Evolutionary conservation across 2,113 vertebrate genomes (phyloP).

Genomic region (Gambusia holbrooki): DNA sequence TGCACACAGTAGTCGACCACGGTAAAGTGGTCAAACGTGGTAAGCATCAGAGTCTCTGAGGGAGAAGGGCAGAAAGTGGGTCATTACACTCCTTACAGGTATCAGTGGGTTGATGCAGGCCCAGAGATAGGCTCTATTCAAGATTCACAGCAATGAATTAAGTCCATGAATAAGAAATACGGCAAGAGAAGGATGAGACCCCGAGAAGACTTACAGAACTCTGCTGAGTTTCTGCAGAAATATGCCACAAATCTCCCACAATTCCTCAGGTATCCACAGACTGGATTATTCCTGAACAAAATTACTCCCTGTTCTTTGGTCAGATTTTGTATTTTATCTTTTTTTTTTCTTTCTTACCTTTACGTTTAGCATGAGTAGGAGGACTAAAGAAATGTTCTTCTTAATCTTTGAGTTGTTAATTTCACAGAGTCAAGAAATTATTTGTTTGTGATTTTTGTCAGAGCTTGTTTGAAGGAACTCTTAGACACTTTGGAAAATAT

Average conservation of each 20-base stretch:
- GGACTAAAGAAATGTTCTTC: slow-evolving; percentile 10
- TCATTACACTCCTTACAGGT: slow-evolving; percentile 76
- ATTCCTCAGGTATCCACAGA: slow-evolving; percentile 31
- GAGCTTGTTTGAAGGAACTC: neutral
- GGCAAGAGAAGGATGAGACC: slow-evolving; percentile 43
- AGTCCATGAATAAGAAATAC: slow-evolving; percentile 48
- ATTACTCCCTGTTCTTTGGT: neutral
- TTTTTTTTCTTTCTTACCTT: slow-evolving; percentile 6
- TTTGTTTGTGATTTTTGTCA: neutral
- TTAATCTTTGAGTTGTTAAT: slow-evolving; percentile 1
- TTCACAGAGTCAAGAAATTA: neutral
- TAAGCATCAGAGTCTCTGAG: slow-evolving; percentile 66
- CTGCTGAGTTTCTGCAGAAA: slow-evolving; percentile 53
- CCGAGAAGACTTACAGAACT: slow-evolving; percentile 54
- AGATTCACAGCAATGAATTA: slow-evolving; percentile 56
- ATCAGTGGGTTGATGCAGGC: slow-evolving; percentile 53
- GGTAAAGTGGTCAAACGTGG: slow-evolving; percentile 79
- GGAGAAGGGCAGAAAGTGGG: slow-evolving; percentile 76
- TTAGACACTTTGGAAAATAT: slow-evolving; percentile 1
- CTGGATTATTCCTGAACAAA: slow-evolving; percentile 44
- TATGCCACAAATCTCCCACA: slow-evolving; percentile 60
- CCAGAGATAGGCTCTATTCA: slow-evolving; percentile 37
- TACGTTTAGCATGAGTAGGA: slow-evolving; percentile 3
- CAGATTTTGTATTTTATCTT: neutral
- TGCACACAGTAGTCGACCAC: slow-evolving; percentile 71